Conservation (phyloP, 2,797 vertebrate species). For the Acomys russatus region DNA sequence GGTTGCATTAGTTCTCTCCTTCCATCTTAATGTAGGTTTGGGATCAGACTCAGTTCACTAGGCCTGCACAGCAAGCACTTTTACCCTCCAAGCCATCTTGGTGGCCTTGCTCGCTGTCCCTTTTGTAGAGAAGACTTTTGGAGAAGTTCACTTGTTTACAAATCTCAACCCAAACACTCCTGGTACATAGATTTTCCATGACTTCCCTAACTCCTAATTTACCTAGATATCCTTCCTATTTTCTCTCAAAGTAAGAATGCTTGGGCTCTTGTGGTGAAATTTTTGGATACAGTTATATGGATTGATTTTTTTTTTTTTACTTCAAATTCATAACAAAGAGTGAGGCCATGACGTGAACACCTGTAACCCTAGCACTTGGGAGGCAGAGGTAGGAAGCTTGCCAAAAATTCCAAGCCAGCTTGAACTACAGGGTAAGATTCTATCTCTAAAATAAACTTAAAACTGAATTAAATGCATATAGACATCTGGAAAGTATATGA, state of each 20-base stretch:
- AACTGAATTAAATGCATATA: background rate
- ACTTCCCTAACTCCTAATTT: background rate
- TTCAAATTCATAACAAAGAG: constrained; percentile 29
- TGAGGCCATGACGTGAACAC: background rate
- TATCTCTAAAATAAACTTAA: background rate
- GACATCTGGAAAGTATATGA: constrained; percentile 8
- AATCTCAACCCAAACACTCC: background rate
- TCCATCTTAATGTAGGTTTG: background rate
- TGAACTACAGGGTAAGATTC: background rate
- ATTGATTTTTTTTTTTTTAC: constrained; percentile 33
- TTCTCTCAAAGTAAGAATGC: constrained; percentile 21
- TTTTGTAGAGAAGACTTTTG: background rate
- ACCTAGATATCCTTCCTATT: background rate
- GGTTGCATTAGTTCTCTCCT: background rate
- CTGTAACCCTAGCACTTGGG: background rate
- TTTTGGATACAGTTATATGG: background rate
- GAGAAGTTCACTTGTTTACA: background rate
- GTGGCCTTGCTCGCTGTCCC: background rate
- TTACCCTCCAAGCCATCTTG: background rate
- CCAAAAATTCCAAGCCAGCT: background rate
- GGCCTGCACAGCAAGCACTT: background rate
- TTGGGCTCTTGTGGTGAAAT: background rate
- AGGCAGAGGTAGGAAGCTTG: background rate
- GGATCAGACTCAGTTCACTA: background rate
- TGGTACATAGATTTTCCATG: background rate